Percentiles rank a stretch among this genome's conserved stretches.
Conservation (phyloP, 2,888 invertebrate species). For the Caenorhabditis virilis region DNA sequence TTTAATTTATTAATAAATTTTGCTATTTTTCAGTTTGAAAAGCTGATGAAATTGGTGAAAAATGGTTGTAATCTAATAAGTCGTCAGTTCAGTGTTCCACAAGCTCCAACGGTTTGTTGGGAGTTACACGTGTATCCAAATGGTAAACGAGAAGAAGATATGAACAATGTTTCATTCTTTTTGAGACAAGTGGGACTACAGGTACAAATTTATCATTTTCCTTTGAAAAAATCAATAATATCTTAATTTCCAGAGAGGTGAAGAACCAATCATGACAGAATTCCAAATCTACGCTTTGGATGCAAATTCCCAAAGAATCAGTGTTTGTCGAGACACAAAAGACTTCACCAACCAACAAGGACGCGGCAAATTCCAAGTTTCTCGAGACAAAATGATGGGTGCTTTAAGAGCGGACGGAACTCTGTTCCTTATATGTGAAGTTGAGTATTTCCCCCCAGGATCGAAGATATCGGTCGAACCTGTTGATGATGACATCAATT, state of each 20-base stretch:
- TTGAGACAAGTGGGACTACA: constrained; percentile 60
- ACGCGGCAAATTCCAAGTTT: constrained; percentile 52
- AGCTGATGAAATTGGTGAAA: constrained; percentile 63
- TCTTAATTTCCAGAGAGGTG: constrained; percentile 57
- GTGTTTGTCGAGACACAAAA: constrained; percentile 66
- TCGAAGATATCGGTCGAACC: constrained; percentile 59
- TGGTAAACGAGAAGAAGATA: constrained; percentile 66
- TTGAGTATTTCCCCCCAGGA: constrained; percentile 58
- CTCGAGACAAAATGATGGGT: constrained; percentile 58
- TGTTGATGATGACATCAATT: constrained; percentile 47
- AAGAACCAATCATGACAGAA: constrained; percentile 67
- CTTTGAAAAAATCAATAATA: constrained; percentile 4
- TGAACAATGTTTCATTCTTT: constrained; percentile 64
- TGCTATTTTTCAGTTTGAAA: constrained; percentile 64
- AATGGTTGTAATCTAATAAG: constrained; percentile 62
- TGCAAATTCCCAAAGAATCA: constrained; percentile 47
- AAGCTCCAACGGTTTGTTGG: constrained; percentile 63
- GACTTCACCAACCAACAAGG: constrained; percentile 68
- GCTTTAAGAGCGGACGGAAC: constrained; percentile 60
- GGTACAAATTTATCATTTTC: no score
- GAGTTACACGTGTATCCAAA: constrained; percentile 67
- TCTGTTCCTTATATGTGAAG: constrained; percentile 61
- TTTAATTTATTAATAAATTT: constrained; percentile 4
- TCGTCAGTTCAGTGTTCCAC: constrained; percentile 58
- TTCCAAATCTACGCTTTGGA: constrained; percentile 66